phyloP scores from a whole-genome alignment of 2,888 invertebrate species.

The Andricus curvator region DNA sequence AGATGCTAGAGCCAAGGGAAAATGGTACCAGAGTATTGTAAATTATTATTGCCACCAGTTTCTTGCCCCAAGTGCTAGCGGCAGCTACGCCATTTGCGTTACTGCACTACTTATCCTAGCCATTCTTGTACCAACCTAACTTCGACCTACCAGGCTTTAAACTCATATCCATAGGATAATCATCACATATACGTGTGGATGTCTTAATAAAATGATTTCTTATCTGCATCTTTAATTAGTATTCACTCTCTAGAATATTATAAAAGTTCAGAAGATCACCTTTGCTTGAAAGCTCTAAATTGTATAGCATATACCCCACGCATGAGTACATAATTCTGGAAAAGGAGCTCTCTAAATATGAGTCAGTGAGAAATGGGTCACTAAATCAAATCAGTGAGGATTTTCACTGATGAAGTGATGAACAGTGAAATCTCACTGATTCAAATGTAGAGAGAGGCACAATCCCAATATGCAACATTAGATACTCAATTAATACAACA shows the following conservation, averaged over 20 bases:
- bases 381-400: too few species aligned
- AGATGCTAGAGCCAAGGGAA: not conserved
- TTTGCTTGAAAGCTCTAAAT: not conserved
- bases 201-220: not conserved
- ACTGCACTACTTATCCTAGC: constrained; percentile 22
- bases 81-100: constrained; percentile 22
- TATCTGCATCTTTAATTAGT: too few species aligned
- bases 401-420: too few species aligned
- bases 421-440: too few species aligned
- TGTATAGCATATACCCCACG: not conserved
- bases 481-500: too few species aligned
- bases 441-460: too few species aligned
- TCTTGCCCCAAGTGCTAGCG: constrained; percentile 6
- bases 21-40: constrained; percentile 27
- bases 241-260: not conserved
- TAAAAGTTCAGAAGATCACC: not conserved
- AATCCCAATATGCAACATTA: too few species aligned
- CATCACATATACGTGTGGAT: not conserved
- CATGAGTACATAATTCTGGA: not conserved
- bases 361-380: too few species aligned
- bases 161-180: not conserved
- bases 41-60: constrained; percentile 33
- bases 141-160: not conserved
- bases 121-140: not conserved
- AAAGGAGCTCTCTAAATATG: too few species aligned